A percentile compares a stretch with the other conserved stretches of the same genome.
Conservation (phyloP, 2,113 vertebrate species). For the Bettongia penicillata region DNA sequence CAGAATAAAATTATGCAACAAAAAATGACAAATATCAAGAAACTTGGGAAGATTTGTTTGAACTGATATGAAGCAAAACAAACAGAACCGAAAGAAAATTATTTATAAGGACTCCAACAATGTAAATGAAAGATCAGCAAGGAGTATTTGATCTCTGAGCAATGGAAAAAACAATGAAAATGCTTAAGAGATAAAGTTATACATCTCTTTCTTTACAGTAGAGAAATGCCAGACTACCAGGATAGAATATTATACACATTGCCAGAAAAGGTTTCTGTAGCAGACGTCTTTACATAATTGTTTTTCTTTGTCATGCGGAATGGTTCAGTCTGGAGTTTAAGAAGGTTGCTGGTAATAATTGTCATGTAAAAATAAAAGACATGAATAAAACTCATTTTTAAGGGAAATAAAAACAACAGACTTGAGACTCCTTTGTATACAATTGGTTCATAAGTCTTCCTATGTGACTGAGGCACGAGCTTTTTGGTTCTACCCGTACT, state of each 20-base stretch:
- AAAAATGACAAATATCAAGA: background rate
- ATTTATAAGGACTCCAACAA: background rate
- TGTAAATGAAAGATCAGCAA: background rate
- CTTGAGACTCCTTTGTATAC: background rate
- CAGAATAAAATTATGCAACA: background rate
- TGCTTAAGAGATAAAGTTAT: background rate
- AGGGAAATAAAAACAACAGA: background rate
- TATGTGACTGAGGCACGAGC: background rate
- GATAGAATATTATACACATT: background rate
- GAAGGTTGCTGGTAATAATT: background rate
- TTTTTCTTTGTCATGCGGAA: background rate
- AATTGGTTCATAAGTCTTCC: background rate
- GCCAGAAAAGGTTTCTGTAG: background rate
- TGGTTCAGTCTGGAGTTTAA: background rate
- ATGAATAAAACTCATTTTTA: background rate
- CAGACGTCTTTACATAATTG: background rate
- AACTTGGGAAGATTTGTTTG: background rate
- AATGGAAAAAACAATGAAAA: background rate
- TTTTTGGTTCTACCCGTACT: accelerated
- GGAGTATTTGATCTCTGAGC: background rate
- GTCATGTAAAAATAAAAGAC: background rate
- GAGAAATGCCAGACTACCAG: background rate
- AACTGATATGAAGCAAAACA: background rate
- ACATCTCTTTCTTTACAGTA: background rate
- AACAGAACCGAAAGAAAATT: background rate